These are phyloP conservation scores for Galerucella nymphaeae DNA, from an alignment of 2,888 invertebrate genomes.

Conservation along the genomic window DNA sequence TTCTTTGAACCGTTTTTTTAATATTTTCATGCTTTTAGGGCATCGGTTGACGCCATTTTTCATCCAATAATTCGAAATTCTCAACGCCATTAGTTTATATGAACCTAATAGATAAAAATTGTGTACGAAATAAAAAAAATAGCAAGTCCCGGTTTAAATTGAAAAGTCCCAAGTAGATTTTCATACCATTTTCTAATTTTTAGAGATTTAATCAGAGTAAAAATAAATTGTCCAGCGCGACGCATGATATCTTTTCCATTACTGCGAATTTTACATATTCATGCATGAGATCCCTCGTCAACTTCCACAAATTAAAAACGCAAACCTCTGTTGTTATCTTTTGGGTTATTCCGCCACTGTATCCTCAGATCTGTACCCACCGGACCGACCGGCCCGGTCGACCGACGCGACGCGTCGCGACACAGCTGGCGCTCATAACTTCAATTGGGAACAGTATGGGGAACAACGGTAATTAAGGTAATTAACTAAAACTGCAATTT, in stretches of 20 bases:
- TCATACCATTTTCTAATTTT: not conserved
- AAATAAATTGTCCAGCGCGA: not conserved
- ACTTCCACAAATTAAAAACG: constrained; percentile 9
- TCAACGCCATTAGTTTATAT: too few relatives aligned
- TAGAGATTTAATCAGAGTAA: not conserved
- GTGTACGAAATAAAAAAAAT: not conserved
- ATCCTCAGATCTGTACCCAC: constrained; percentile 12
- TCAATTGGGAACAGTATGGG: constrained; percentile 15
- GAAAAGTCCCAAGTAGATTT: not conserved
- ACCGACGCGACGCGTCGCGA: constrained; percentile 2
- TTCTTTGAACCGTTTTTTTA: too few relatives aligned
- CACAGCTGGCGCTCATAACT: constrained; percentile 7
- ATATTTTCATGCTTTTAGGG: too few relatives aligned
- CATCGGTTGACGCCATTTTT: too few relatives aligned
- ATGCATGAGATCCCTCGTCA: constrained; percentile 2
- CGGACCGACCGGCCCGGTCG: not conserved
- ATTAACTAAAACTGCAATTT: constrained; percentile 22
- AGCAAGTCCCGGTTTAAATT: not conserved
- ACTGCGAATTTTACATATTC: not conserved
- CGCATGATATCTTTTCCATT: not conserved
- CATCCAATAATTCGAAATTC: too few relatives aligned
- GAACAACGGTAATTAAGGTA: constrained; percentile 18
- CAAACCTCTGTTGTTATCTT: constrained; percentile 2
- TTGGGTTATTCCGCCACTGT: constrained; percentile 11
- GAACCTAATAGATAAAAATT: not conserved